phyloP scores from a whole-genome alignment of 2,113 vertebrate species.

The Forbesichthys papilliferus region DNA sequence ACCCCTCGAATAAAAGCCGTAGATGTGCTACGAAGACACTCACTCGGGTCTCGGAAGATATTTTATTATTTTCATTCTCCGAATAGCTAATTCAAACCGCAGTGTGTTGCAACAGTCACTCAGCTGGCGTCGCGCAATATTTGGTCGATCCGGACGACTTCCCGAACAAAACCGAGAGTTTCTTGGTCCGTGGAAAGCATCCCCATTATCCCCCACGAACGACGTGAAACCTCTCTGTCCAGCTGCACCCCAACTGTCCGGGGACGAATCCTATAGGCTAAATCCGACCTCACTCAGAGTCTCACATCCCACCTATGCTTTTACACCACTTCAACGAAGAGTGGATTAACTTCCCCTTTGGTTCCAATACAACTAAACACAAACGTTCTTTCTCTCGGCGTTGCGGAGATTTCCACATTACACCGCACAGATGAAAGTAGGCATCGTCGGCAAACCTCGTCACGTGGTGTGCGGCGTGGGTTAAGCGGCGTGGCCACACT shows the following conservation, averaged over 20 bases:
- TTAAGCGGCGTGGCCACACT: too few species aligned
- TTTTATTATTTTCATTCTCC: slow-evolving; percentile 1
- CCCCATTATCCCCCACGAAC: neutral
- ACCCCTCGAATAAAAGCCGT: neutral
- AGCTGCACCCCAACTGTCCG: too few species aligned
- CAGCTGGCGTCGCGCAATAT: slow-evolving; percentile 4
- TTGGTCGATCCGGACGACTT: neutral
- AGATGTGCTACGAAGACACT: neutral
- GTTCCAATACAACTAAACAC: neutral
- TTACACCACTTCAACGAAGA: neutral
- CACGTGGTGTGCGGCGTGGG: neutral
- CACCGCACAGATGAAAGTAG: neutral
- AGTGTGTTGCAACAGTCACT: slow-evolving; percentile 35
- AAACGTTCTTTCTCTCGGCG: neutral
- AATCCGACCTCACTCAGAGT: too few species aligned
- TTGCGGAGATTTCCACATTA: neutral
- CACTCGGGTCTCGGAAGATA: neutral
- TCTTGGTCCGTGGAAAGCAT: too few species aligned
- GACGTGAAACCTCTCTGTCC: neutral
- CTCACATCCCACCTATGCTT: too few species aligned
- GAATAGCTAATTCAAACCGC: slow-evolving; percentile 33
- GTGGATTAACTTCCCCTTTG: neutral
- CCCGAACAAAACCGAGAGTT: too few species aligned
- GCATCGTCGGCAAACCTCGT: neutral
- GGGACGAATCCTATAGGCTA: too few species aligned